Conservation (phyloP, 2,888 invertebrate species). For the Ethmia dodecea region DNA sequence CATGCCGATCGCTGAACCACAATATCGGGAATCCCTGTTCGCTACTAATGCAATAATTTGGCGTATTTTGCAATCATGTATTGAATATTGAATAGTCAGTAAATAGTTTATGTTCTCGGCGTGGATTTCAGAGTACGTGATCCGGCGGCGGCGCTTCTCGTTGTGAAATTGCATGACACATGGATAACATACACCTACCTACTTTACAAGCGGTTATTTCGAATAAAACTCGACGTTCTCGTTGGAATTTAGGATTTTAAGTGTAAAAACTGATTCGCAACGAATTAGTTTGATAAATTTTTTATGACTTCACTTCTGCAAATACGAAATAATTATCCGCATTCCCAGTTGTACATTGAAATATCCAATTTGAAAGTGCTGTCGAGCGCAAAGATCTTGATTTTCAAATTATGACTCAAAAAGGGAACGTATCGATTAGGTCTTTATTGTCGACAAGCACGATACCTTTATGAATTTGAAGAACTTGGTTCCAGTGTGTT, state of each 20-base stretch:
- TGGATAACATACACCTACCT: constrained; percentile 54
- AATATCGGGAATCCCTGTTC: constrained; percentile 77
- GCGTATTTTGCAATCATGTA: constrained; percentile 77
- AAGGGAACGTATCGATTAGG: constrained; percentile 39
- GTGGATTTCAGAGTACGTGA: constrained; percentile 73
- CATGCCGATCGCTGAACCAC: constrained; percentile 71
- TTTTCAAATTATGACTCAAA: constrained; percentile 33
- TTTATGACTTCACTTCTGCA: no score
- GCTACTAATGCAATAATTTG: constrained; percentile 77
- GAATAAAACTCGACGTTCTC: constrained; percentile 60
- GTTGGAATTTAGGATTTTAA: constrained; percentile 60
- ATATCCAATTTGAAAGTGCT: constrained; percentile 2
- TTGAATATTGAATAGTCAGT: constrained; percentile 75
- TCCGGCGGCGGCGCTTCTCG: constrained; percentile 50
- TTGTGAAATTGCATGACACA: constrained; percentile 68
- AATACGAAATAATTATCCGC: no score
- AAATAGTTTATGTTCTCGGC: constrained; percentile 75
- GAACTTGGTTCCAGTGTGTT: constrained; percentile 22
- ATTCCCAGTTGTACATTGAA: no score
- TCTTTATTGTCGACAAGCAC: constrained; percentile 45
- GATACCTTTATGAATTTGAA: constrained; percentile 37
- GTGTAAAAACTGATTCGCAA: constrained; percentile 47
- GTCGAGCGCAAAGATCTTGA: no score
- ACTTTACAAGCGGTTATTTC: constrained; percentile 64
- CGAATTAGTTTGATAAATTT: no score